Evolutionary conservation across 1,140 invertebrate genomes (phyloP).

Genomic region (Himalopsyche phryganea): DNA sequence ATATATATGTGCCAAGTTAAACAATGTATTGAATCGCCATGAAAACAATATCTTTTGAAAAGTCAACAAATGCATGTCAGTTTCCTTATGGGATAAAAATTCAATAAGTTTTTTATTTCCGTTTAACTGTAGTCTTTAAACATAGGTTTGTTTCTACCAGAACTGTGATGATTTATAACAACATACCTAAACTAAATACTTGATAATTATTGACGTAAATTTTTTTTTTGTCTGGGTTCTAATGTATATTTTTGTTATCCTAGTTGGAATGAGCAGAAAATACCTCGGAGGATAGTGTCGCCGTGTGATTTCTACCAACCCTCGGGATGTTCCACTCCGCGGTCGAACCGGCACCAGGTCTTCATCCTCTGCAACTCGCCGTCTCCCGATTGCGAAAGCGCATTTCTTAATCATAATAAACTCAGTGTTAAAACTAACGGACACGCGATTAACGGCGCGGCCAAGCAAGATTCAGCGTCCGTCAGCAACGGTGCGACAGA

Average conservation of each 20-base stretch:
- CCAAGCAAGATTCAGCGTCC: neutral
- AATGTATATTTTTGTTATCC: constrained; percentile 2
- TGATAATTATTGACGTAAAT: too few relatives aligned
- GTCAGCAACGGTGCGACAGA: constrained; percentile 2
- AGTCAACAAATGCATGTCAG: too few relatives aligned
- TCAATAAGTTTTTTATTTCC: too few relatives aligned
- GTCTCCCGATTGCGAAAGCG: constrained; percentile 18
- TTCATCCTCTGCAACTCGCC: constrained; percentile 20
- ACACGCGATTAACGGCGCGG: constrained; percentile 20
- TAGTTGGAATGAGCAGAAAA: constrained; percentile 33
- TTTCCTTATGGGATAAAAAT: too few relatives aligned
- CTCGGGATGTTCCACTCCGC: constrained; percentile 16
- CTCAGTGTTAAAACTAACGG: constrained; percentile 38
- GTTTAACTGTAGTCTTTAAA: too few relatives aligned
- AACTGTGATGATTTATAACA: too few relatives aligned
- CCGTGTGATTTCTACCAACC: constrained; percentile 22
- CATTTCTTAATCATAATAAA: neutral
- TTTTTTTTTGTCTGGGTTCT: too few relatives aligned
- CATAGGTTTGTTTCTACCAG: too few relatives aligned
- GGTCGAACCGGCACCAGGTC: constrained; percentile 7
- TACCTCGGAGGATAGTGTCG: constrained; percentile 16
- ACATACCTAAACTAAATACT: too few relatives aligned
- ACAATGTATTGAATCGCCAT: too few relatives aligned
- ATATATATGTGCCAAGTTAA: too few relatives aligned
- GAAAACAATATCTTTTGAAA: too few relatives aligned